phyloP scores from a whole-genome alignment of 2,113 vertebrate genomes.

The Prunella himalayana region DNA sequence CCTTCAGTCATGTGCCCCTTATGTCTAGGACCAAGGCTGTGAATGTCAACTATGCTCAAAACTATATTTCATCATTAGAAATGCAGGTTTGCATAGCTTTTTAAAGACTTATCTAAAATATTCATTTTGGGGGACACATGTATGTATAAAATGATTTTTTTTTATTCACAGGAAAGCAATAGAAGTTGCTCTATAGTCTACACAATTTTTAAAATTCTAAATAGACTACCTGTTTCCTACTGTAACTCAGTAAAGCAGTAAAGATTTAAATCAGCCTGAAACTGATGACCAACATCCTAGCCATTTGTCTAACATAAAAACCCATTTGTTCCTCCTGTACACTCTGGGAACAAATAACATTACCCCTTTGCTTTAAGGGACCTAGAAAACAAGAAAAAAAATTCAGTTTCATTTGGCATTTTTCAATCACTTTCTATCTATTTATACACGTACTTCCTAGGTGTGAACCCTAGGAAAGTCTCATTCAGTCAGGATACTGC shows the following conservation, averaged over 20 bases:
- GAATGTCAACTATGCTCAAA: neutral
- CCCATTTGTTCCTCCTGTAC: neutral
- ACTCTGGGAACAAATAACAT: neutral
- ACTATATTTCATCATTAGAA: neutral
- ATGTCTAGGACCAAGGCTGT: neutral
- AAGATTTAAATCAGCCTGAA: neutral
- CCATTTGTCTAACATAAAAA: neutral
- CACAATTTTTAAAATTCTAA: neutral
- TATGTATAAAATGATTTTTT: neutral
- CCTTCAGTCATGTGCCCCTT: neutral
- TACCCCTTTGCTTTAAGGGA: neutral
- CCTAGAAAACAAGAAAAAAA: neutral
- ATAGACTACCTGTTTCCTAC: neutral
- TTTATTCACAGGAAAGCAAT: neutral
- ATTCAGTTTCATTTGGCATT: neutral
- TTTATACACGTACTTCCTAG: neutral
- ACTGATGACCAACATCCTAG: neutral
- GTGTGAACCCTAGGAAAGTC: neutral
- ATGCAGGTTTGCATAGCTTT: neutral
- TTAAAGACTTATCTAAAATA: neutral
- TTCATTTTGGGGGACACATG: neutral
- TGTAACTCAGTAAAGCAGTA: neutral
- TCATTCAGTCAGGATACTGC: neutral
- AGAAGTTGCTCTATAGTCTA: neutral
- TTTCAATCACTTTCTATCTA: neutral